Evolutionary conservation across 1,140 invertebrate species (phyloP), one percentile per base, ranked within the genome.

Genomic region (Agrilus planipennis): DNA sequence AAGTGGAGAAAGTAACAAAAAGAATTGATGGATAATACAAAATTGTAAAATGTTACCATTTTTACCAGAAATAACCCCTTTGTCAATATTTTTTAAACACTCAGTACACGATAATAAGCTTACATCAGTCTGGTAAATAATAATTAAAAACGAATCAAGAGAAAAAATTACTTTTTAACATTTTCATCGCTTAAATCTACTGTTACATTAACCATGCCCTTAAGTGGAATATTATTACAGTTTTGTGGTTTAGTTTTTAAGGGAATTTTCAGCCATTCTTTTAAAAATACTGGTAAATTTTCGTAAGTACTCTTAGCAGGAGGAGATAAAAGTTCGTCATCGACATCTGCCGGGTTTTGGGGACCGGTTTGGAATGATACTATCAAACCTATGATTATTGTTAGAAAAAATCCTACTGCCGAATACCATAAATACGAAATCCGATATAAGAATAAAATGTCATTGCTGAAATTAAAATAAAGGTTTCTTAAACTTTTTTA

Each of bases 401-500:
- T 79, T 1, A 71, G 54, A 0, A 71, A 30, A 42, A 69, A 76
- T 4, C 76, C 79, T 19, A 81, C 75, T 2, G 69, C 68, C 5
- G 75, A 78, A 56, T 81, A 84, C 81, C 81, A 85, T 46, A 84
- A 62, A 58, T 82, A 85, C 19, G 79, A 82, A 30, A 81, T 63
- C 54, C 74, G 61, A 53, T 72, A 83, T 1, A 79, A 44, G 39
- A 58, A 61, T 45, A 68, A 55, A 14, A 60, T 53, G 15, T 54
- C 18, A 19, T 44, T 32, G 10, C 46, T 53, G 44, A 14, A 50
- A 50, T n/a, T 40, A 38, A 30, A n/a, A 9, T 27, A 27, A 9
- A 27, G 23, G 7, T 27, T 27, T 9, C 7, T 27, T 27, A 27
- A 7, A 27, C n/a, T 27, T 7, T 27, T n/a, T n/a, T n/a, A 25